Evolutionary conservation across 2,797 vertebrate species (phyloP).

Genomic region (Balearica regulorum): DNA sequence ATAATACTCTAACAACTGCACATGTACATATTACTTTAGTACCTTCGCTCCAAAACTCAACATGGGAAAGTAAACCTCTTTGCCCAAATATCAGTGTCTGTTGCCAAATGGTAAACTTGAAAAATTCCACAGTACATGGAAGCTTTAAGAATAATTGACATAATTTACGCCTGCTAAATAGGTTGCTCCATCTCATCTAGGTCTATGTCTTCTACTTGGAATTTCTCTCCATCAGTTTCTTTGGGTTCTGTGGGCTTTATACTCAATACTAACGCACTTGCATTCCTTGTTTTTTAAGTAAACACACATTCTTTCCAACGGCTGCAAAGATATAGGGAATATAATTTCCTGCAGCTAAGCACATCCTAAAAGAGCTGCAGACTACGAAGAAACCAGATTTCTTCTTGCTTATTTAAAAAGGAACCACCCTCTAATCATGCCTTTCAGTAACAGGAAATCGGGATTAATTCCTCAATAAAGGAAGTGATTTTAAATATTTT

Average conservation of each 20-base stretch:
- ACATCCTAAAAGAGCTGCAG: neutral
- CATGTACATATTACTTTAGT: neutral
- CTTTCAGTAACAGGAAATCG: neutral
- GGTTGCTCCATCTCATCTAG: neutral
- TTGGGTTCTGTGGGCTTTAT: neutral
- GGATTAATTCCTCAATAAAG: neutral
- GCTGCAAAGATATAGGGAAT: neutral
- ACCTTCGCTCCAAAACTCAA: neutral
- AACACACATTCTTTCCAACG: neutral
- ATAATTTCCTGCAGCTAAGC: neutral
- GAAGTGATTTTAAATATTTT: neutral
- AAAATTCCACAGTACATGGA: neutral
- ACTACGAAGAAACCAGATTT: neutral
- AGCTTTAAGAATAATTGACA: neutral
- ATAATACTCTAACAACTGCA: neutral
- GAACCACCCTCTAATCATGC: neutral
- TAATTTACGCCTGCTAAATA: neutral
- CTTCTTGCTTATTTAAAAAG: neutral
- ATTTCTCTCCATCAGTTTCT: neutral
- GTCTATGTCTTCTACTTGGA: neutral
- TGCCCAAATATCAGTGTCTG: neutral
- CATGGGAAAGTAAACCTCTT: neutral
- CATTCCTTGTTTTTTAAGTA: neutral
- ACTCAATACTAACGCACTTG: neutral
- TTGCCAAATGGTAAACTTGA: neutral